These are phyloP conservation scores for Cyprinodon diabolis DNA, from an alignment of 2,797 vertebrate species.

Conservation along the genomic window DNA sequence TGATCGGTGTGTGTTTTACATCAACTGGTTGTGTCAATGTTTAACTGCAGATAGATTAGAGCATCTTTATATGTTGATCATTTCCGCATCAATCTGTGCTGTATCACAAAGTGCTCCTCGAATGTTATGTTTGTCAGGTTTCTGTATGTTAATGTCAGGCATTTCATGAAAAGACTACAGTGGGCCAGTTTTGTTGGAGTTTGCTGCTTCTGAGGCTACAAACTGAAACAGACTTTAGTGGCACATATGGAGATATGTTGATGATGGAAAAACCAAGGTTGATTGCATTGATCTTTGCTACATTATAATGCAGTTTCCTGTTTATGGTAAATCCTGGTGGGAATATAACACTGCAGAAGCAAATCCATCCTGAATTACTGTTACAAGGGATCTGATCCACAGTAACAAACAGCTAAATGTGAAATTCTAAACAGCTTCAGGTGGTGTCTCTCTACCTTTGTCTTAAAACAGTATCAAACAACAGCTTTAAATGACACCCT, in stretches of 20 bases:
- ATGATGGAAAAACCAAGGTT: not conserved
- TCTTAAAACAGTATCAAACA: not conserved
- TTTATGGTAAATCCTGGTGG: not conserved
- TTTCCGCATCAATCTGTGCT: not conserved
- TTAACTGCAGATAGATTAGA: conserved; percentile 7
- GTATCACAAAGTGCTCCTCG: not conserved
- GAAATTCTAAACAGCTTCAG: not conserved
- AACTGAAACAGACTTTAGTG: not conserved
- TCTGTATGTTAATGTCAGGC: not conserved
- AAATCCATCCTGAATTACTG: not conserved
- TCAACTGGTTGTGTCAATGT: conserved; percentile 29
- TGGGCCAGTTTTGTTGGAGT: too few species aligned
- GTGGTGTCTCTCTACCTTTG: not conserved
- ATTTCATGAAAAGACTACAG: not conserved
- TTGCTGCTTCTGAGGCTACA: not conserved
- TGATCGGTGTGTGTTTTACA: conserved; percentile 28
- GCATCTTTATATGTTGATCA: not conserved
- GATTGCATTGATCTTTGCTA: not conserved
- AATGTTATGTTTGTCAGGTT: not conserved
- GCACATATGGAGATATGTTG: not conserved
- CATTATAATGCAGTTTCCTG: not conserved
- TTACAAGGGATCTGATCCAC: not conserved
- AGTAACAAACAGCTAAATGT: not conserved
- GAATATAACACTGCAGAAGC: not conserved
- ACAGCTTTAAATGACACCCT: not conserved